Evolutionary conservation across 2,888 invertebrate genomes (phyloP), one percentile per base, ranked within the genome.

Genomic region (Pseudococcus viburni): DNA sequence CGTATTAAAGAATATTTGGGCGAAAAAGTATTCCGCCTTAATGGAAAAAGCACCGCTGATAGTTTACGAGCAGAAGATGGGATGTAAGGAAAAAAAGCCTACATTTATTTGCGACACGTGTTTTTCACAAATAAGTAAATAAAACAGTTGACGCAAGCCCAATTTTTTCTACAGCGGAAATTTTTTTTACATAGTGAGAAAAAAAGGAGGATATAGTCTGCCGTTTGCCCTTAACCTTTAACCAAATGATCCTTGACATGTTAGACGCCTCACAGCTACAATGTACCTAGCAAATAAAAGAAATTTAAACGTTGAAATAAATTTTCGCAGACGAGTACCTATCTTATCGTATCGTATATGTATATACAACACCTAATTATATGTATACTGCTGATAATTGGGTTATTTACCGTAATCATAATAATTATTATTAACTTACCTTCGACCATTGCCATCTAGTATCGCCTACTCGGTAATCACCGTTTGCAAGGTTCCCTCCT

Each of bases 391-490:
- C 39, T 26, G 51, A 42, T 85, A 85, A 85, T 85, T 85, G 46
- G 85, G 42, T 59, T 64, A 85, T 85, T 64, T 55, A 64, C 84
- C 11, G 26, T 84, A 84, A 84, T 55, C 11, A 84, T 51, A 84
- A 64, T 85, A 85, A 85, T 85, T 85, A 85, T 51, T 19, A 85
- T 85, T 59, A 73, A 87, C 80, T 87, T 77, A 87, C 87, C 87
- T 87, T 87, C 87, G 87, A 87, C 87, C 87, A 87, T 87, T 87
- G 87, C 87, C 87, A 87, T 87, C 87, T 87, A 87, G 87, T 87
- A 87, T 87, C 87, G 80, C 80, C 87, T 87, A 87, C 87, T 51
- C 46, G 33, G 48, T 87, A 51, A 87, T 55, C n/a, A 46, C 80
- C 55, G 77, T 22, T 48, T 51, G 77, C 87, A 87, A 87, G 87